Conservation (phyloP, 2,888 invertebrate genomes). For the Leucophenga maculata region DNA sequence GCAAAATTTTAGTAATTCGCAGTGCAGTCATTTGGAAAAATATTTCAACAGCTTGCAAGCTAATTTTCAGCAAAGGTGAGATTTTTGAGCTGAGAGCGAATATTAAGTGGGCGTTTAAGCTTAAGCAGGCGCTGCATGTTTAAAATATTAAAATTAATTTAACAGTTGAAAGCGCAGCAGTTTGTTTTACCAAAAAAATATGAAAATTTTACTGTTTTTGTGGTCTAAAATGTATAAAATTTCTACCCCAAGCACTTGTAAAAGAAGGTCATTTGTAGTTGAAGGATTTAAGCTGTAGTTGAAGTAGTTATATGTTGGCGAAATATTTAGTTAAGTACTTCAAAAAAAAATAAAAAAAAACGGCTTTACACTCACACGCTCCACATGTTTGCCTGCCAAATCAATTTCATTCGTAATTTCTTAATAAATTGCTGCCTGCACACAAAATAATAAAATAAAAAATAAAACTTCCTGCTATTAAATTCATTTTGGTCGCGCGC, state of each 20-base stretch:
- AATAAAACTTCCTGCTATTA: conserved; percentile 58
- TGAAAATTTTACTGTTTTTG: conserved; percentile 15
- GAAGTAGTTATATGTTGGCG: neutral
- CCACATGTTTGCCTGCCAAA: conserved; percentile 48
- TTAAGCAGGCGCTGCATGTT: neutral
- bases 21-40: conserved; percentile 16
- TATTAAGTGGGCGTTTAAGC: neutral
- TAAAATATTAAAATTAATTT: conserved; percentile 24
- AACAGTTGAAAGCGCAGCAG: conserved; percentile 8
- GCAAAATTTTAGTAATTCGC: neutral
- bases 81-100: too few species aligned
- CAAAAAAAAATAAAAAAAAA: too few species aligned
- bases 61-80: too few species aligned
- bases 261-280: neutral
- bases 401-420: conserved; percentile 43
- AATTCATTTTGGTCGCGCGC: conserved; percentile 29
- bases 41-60: too few species aligned
- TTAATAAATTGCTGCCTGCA: conserved; percentile 60
- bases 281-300: conserved; percentile 6
- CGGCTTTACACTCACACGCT: neutral
- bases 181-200: neutral
- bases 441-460: too few species aligned
- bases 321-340: neutral
- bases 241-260: neutral
- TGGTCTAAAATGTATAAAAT: neutral